A percentile compares a stretch with the other conserved stretches of the same genome.
phyloP scores from a whole-genome alignment of 2,797 vertebrate genomes.

The Synanceia verrucosa region DNA sequence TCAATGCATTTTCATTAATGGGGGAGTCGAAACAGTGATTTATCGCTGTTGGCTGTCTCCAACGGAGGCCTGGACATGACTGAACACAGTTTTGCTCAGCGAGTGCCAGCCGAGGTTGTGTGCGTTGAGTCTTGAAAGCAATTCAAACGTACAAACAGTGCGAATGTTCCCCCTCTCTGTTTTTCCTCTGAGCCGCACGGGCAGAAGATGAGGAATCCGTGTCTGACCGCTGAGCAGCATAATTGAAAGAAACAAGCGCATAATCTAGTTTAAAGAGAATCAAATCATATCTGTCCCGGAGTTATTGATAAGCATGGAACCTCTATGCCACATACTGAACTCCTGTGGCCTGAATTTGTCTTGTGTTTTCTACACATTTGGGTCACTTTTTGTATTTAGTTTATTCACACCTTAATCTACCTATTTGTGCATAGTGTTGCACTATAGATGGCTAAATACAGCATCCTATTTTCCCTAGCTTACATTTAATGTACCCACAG shows the following conservation, averaged over 20 bases:
- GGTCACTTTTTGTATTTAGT: neutral
- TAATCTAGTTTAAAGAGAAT: slow-evolving; percentile 68
- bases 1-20: slow-evolving; percentile 50
- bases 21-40: slow-evolving; percentile 49
- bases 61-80: slow-evolving; percentile 16
- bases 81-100: slow-evolving; percentile 32
- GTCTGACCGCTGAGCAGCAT: slow-evolving; percentile 38
- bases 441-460: neutral
- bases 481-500: neutral
- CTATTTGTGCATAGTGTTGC: neutral
- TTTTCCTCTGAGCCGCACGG: slow-evolving; percentile 6
- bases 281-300: slow-evolving; percentile 57
- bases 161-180: slow-evolving; percentile 3
- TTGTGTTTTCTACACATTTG: slow-evolving; percentile 31
- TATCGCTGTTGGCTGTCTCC: slow-evolving; percentile 35
- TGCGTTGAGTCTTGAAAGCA: neutral
- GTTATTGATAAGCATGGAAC: slow-evolving; percentile 39
- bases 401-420: neutral
- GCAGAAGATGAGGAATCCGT: slow-evolving; percentile 39
- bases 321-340: neutral
- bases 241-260: slow-evolving; percentile 63
- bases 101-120: slow-evolving; percentile 23
- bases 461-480: neutral
- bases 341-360: slow-evolving; percentile 11
- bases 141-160: slow-evolving; percentile 21